Conservation (phyloP, 2,797 vertebrate species). For the Enteromius unitaeniatus region DNA sequence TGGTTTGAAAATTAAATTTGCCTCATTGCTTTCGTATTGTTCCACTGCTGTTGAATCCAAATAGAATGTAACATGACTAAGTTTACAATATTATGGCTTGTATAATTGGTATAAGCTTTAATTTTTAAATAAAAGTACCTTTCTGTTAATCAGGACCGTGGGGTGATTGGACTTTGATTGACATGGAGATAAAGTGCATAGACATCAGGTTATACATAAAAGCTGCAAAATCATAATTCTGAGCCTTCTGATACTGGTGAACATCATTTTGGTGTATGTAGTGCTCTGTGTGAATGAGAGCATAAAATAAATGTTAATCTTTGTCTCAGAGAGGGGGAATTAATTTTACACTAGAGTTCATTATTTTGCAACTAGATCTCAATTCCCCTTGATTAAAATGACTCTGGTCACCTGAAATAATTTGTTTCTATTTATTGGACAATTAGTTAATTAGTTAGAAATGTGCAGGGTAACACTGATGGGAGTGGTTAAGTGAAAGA, state of each 20-base stretch:
- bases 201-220: background rate
- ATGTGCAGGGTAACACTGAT: background rate
- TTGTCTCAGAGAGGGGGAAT: background rate
- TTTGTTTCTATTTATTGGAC: background rate
- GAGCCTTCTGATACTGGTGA: background rate
- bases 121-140: constrained; percentile 53
- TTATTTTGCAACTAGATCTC: background rate
- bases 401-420: background rate
- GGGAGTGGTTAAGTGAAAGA: background rate
- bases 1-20: constrained; percentile 44
- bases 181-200: constrained; percentile 8
- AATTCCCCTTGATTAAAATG: background rate
- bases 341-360: background rate
- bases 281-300: background rate
- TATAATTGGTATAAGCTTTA: constrained; percentile 57
- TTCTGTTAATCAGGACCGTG: constrained; percentile 46
- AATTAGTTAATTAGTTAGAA: constrained; percentile 1
- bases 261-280: background rate
- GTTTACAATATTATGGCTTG: constrained; percentile 59
- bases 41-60: constrained; percentile 51
- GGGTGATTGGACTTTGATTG: constrained; percentile 15
- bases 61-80: constrained; percentile 58
- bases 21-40: constrained; percentile 53
- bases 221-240: background rate
- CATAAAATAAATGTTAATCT: background rate